phyloP scores from a whole-genome alignment of 2,888 invertebrate genomes.

The Philereme transversata region DNA sequence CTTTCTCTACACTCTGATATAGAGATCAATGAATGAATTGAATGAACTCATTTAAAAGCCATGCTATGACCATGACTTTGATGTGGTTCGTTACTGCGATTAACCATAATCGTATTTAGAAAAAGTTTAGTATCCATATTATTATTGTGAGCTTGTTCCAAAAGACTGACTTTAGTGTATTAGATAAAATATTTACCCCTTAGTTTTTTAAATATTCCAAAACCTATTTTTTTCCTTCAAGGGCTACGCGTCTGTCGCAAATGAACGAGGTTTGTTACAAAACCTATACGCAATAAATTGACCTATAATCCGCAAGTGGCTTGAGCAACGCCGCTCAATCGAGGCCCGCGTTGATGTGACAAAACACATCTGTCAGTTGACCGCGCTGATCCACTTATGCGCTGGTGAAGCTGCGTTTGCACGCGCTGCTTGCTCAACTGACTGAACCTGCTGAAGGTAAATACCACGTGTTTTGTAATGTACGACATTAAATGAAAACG shows the following conservation, averaged over 20 bases:
- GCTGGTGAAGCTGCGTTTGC: conserved; percentile 46
- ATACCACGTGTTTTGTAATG: no score
- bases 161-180: no score
- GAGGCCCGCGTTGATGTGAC: conserved; percentile 56
- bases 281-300: conserved; percentile 45
- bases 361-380: conserved; percentile 70
- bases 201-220: not conserved
- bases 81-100: conserved; percentile 14
- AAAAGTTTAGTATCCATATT: no score
- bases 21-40: conserved; percentile 13
- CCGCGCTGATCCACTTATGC: conserved; percentile 60
- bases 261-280: conserved; percentile 24
- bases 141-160: no score
- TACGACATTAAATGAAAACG: no score
- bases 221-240: conserved; percentile 18
- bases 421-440: conserved; percentile 9
- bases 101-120: not conserved
- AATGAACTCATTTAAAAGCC: conserved; percentile 19
- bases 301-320: conserved; percentile 48
- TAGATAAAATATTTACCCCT: no score
- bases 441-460: not conserved
- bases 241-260: conserved; percentile 15
- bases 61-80: conserved; percentile 8
- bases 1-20: conserved; percentile 18
- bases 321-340: conserved; percentile 52